Conservation (phyloP, 2,113 vertebrate genomes). For the Gyps fulvus region DNA sequence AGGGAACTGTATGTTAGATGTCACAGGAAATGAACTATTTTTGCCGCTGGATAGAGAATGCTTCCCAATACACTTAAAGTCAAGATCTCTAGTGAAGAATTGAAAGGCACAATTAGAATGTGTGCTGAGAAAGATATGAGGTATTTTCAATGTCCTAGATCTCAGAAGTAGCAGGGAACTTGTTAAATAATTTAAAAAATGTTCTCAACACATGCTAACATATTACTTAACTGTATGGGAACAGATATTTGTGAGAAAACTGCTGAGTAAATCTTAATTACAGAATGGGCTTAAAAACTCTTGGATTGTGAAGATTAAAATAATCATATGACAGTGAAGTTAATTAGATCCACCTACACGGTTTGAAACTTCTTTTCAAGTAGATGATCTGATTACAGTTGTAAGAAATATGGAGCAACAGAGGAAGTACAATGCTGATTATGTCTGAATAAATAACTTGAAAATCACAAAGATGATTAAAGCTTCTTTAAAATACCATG, state of each 20-base stretch:
- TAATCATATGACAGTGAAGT: slow-evolving; percentile 33
- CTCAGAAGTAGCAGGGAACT: background rate
- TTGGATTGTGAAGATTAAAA: slow-evolving; percentile 15
- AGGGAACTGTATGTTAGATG: background rate
- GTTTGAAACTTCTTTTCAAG: slow-evolving; percentile 63
- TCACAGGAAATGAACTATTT: background rate
- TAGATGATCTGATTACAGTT: slow-evolving; percentile 64
- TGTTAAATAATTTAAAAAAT: background rate
- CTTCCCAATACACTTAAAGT: background rate
- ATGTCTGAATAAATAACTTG: slow-evolving; percentile 60
- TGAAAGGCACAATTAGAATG: background rate
- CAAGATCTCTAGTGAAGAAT: background rate
- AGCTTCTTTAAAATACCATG: slow-evolving; percentile 47
- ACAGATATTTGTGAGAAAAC: background rate
- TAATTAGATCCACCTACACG: slow-evolving; percentile 55
- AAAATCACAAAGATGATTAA: slow-evolving; percentile 56
- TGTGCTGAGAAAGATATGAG: background rate
- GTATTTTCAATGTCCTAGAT: background rate
- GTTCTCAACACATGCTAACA: background rate
- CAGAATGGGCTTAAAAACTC: slow-evolving; percentile 28
- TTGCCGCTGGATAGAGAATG: background rate
- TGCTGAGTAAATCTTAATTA: slow-evolving; percentile 48
- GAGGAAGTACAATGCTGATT: slow-evolving; percentile 58
- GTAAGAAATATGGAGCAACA: slow-evolving; percentile 54
- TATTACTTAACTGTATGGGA: background rate